Percentiles rank a stretch among this genome's conserved stretches.
Conservation (phyloP, 2,888 invertebrate species). For the Nomada goodeniana region DNA sequence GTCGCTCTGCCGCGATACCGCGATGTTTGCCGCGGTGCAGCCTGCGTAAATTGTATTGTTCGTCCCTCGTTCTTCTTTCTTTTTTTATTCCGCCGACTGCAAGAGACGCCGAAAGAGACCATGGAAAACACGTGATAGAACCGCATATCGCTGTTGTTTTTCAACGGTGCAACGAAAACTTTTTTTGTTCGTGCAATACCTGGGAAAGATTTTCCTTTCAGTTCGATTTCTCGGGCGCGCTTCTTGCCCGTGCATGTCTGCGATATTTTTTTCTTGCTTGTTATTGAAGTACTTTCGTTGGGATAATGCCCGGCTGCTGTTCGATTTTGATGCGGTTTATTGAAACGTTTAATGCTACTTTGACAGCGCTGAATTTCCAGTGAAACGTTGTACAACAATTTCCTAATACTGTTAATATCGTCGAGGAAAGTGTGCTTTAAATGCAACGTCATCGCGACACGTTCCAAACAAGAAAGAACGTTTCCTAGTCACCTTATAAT, state of each 20-base stretch:
- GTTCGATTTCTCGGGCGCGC: too few relatives aligned
- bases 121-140: conserved; percentile 1
- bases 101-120: conserved; percentile 3
- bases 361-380: too few relatives aligned
- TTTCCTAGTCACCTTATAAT: conserved; percentile 30
- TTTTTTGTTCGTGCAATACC: not conserved
- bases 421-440: too few relatives aligned
- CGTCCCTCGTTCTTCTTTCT: not conserved
- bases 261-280: not conserved
- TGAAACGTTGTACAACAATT: too few relatives aligned
- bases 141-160: not conserved
- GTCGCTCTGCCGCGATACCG: not conserved
- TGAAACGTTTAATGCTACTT: too few relatives aligned
- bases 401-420: too few relatives aligned
- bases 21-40: conserved; percentile 15
- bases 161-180: not conserved
- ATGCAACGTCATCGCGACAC: not conserved
- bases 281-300: too few relatives aligned
- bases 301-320: too few relatives aligned
- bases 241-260: not conserved
- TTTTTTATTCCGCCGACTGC: conserved; percentile 23
- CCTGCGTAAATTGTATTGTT: conserved; percentile 56
- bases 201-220: too few relatives aligned
- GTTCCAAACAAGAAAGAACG: conserved; percentile 16
- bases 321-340: too few relatives aligned